Evolutionary conservation across 2,888 invertebrate species (phyloP), one percentile per base, ranked within the genome.

Genomic region (Autographa gamma): DNA sequence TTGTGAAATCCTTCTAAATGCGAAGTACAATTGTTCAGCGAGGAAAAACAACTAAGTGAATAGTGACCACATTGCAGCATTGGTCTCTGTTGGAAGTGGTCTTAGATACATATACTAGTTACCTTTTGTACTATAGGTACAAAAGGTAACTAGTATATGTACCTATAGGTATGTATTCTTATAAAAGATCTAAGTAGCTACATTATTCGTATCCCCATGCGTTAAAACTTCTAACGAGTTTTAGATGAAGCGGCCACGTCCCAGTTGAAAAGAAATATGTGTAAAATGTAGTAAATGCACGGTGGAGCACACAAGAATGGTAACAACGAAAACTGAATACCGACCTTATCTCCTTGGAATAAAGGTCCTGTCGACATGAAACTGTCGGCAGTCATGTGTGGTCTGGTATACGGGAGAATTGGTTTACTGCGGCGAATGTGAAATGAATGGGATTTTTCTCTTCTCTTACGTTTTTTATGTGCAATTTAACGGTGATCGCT

Each of bases 361-460:
- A 48, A n/a, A 48, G 5, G n/a, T 48, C n/a, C 16, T n/a, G 48
- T 48, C 14, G 16, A 43, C 5, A 6, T n/a, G 7, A 5, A n/a
- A 43, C 14, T 16, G 43, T 43, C 16, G 4, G 43, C 43, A 43
- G 0, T 4, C 16, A 43, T 43, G 14, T 16, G 4, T 43, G 43
- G 14, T 43, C 48, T n/a, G 6, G n/a, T 48, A n/a, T 48, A 48
- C 48, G n/a, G 7, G n/a, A 48, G 48, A 16, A 48, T 48, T 48
- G 48, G 48, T 48, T 48, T 48, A 16, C 48, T 48, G 48, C 48
- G 48, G 16, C 48, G 48, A 16, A 48, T 48, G 48, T 48, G 48
- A n/a, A 48, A 48, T 48, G 48, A 48, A 48, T 48, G 48, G n/a
- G 48, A 48, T 48, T 48, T n/a, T 48, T 48, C 48, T 48, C 48